Percentiles rank a stretch among this genome's conserved stretches.
These are phyloP conservation scores for Malurus splendens DNA, from an alignment of 2,797 vertebrate genomes.

Conservation along the genomic window DNA sequence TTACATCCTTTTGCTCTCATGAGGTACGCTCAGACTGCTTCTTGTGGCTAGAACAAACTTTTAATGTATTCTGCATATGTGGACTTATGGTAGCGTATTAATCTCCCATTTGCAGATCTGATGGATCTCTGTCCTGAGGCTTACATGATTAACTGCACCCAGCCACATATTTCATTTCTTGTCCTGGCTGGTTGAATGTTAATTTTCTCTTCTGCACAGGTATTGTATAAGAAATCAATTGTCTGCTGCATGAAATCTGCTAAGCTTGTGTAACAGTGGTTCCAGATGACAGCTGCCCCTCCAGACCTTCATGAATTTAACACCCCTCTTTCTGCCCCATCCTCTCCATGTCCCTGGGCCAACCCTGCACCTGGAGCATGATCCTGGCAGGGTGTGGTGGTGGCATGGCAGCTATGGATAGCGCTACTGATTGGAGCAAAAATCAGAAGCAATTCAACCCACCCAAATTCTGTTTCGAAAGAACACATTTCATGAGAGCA, in stretches of 20 bases:
- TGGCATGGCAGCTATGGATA: background rate
- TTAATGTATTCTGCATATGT: background rate
- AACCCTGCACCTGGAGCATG: accelerated
- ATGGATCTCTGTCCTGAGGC: slow-evolving; percentile 21
- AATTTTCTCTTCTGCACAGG: slow-evolving; percentile 18
- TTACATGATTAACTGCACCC: slow-evolving; percentile 31
- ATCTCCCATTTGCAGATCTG: slow-evolving; percentile 24
- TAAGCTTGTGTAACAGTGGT: background rate
- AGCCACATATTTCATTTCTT: slow-evolving; percentile 31
- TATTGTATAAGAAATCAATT: slow-evolving; percentile 37
- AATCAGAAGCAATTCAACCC: background rate
- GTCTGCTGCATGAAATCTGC: background rate
- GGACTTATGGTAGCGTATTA: background rate
- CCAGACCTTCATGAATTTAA: background rate
- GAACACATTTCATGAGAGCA: background rate
- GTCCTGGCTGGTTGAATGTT: slow-evolving; percentile 27
- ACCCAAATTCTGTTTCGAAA: background rate
- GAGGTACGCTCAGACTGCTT: background rate
- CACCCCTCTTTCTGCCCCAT: background rate
- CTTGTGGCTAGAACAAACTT: background rate
- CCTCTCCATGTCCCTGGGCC: background rate
- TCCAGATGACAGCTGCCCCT: background rate
- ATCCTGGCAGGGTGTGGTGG: background rate
- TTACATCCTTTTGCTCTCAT: background rate
- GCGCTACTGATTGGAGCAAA: background rate